Evolutionary conservation across 1,140 invertebrate species (phyloP), one percentile per base, ranked within the genome.

Genomic region (Heliconius hermathena): DNA sequence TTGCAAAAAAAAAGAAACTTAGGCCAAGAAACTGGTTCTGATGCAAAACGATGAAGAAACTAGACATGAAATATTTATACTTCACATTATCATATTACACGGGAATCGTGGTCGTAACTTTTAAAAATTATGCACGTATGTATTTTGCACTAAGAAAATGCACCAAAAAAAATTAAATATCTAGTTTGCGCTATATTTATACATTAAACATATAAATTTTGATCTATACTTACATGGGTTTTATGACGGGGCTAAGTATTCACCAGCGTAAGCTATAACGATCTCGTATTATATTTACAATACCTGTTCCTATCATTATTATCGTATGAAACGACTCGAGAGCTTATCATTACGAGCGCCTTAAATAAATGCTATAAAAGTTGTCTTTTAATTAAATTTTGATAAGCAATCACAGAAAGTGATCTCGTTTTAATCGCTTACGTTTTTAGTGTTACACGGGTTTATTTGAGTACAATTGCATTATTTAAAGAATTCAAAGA

Each of bases 71-170:
- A 93, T 92, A 93, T 93, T 93, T 93, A 94, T 94, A 92, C 89
- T 86, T 87, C 85, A 87, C 91, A 94, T 94, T 94, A 94, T 94
- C 92, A 94, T 94, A 93, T 93, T 93, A 94, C 93, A 91, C 83
- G 91, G 87, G 91, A 90, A 90, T 90, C 91, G 91, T 93, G 92
- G 91, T 92, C 89, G 90, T 89, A 88, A 90, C 88, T 92, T 90
- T 91, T 36, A 89, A 90, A 91, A 93, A 94, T 93, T 91, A 92
- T 92, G 87, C 90, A 88, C 87, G 92, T 90, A 88, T 84, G 92
- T 89, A 88, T 84, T 91, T 93, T 94, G 92, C 90, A 93, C 88
- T 92, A 84, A 84, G 85, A 84, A 89, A 91, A 85, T 83, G 81
- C 81, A 88, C 78, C 18, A 73, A 46, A 78, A 89, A 88, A 91